Conservation (phyloP, 2,888 invertebrate genomes). For the Halocaridina rubra region DNA sequence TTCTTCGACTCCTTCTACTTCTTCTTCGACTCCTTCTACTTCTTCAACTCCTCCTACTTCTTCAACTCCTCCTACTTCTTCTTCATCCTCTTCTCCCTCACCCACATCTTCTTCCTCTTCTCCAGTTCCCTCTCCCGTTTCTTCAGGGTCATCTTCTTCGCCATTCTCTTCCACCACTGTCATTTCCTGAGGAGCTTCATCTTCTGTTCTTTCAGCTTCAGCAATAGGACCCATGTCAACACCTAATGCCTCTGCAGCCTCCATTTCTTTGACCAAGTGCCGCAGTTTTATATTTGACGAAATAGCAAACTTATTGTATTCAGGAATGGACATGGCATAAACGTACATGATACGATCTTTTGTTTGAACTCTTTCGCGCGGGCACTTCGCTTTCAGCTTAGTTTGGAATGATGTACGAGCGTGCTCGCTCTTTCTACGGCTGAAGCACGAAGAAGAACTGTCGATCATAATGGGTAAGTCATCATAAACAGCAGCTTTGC, state of each 20-base stretch:
- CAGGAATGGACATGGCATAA: slow-evolving; percentile 63
- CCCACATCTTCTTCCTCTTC: slow-evolving; percentile 12
- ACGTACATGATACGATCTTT: slow-evolving; percentile 63
- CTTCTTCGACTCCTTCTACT: neutral
- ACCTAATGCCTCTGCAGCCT: slow-evolving; percentile 30
- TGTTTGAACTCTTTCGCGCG: slow-evolving; percentile 60
- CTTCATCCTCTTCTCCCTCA: slow-evolving; percentile 1
- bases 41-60: slow-evolving; percentile 16
- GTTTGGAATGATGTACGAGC: slow-evolving; percentile 62
- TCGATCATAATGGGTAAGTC: slow-evolving; percentile 61
- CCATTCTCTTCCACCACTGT: neutral
- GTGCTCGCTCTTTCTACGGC: slow-evolving; percentile 62
- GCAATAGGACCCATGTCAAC: too few relatives aligned
- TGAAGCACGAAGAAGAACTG: slow-evolving; percentile 58
- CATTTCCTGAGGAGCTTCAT: too few relatives aligned
- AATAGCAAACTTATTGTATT: slow-evolving; percentile 62
- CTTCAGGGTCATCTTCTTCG: neutral
- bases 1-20: neutral
- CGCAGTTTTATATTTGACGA: slow-evolving; percentile 61
- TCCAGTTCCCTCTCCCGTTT: neutral
- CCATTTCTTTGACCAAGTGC: slow-evolving; percentile 58
- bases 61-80: slow-evolving; percentile 16
- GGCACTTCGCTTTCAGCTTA: slow-evolving; percentile 61
- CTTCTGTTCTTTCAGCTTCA: too few relatives aligned
- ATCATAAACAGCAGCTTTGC: slow-evolving; percentile 51